A percentile compares a stretch with the other conserved stretches of the same genome.
Evolutionary conservation across 2,888 invertebrate genomes (phyloP).

Genomic region (Pammene aurita): DNA sequence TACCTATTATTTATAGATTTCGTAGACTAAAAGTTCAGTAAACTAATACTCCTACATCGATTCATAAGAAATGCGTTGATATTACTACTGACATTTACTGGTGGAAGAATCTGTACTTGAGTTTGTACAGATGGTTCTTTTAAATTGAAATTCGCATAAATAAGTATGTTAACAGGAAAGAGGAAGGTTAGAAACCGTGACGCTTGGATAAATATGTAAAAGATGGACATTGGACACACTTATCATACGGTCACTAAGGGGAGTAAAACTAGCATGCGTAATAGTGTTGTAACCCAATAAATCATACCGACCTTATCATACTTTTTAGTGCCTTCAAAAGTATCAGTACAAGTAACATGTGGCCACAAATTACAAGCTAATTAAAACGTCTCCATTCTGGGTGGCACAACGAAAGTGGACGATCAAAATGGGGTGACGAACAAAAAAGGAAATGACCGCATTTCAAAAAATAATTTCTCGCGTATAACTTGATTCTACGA

Average conservation of each 20-base stretch:
- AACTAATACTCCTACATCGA: too few species aligned
- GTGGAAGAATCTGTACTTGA: too few species aligned
- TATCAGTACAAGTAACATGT: conserved; percentile 12
- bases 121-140: too few species aligned
- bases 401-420: conserved; percentile 30
- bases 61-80: too few species aligned
- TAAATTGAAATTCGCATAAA: too few species aligned
- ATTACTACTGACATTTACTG: too few species aligned
- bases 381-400: conserved; percentile 34
- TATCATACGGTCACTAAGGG: too few species aligned
- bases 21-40: not conserved
- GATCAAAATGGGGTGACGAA: conserved; percentile 38
- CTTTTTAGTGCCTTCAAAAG: conserved; percentile 14
- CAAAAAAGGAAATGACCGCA: conserved; percentile 39
- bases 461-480: conserved; percentile 36
- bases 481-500: conserved; percentile 32
- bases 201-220: too few species aligned
- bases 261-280: too few species aligned
- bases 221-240: too few species aligned
- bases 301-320: conserved; percentile 8
- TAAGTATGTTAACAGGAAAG: too few species aligned
- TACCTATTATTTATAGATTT: not conserved
- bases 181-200: too few species aligned
- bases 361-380: conserved; percentile 31
- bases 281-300: conserved; percentile 10